Evolutionary conservation across 2,888 invertebrate genomes (phyloP), one percentile per base, ranked within the genome.

Genomic region (Fissipunctia ypsillon): DNA sequence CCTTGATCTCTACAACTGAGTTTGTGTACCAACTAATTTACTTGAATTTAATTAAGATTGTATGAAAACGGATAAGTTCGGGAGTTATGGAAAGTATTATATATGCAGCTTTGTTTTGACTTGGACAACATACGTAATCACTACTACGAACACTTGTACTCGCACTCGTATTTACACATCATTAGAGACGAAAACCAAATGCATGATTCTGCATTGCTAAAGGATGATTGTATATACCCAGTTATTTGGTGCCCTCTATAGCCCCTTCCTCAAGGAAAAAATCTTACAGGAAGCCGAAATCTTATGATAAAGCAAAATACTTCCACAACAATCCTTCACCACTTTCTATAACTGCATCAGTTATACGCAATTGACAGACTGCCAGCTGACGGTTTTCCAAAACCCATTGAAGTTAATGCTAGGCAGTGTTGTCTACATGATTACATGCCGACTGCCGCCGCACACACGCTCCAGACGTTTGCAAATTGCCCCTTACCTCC

Each of bases 21-120:
- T 87, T 84, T 85, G 85, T 88, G 84, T 86, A 86, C 81, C 82
- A 88, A 90, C 92, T 91, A 92, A 94, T 93, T 94, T 90, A 89
- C 87, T 90, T 89, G 87, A 88, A 89, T 90, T 91, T 88, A 87
- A 88, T 87, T 84, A 85, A 87, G 84, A 87, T 87, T 85, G 69
- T 61, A 78, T 70, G 75, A 52, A 84, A 85, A 74, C 59, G 76
- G 76, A 73, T 86, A 78, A 80, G 66, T 87, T 80, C 22, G 61
- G 35, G 52, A 79, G 73, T 69, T 75, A 73, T 77, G 43, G 35
- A 78, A 76, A 76, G 72, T 74, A 81, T 83, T 72, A 69, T 76
- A 60, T 67, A n/a, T 70, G 63, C 35, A 69, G 59, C 28, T 66
- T 61, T 68, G 38, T 76, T 81, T 70, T 69, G 52, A 60, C 31